Evolutionary conservation across 2,888 invertebrate genomes (phyloP).

Genomic region (Axea sp.): DNA sequence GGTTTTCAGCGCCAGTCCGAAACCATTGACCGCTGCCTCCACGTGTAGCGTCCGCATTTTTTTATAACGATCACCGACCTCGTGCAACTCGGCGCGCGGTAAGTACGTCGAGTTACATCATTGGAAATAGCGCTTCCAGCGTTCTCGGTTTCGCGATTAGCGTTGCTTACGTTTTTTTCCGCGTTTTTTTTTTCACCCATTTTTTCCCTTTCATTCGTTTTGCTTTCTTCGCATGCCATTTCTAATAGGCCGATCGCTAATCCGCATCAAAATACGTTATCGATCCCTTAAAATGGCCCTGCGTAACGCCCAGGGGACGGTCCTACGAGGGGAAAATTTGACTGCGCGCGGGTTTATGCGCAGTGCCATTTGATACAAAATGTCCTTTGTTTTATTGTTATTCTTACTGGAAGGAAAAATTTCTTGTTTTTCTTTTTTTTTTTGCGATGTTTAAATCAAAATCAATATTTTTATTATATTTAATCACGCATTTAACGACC

Average conservation of each 20-base stretch:
- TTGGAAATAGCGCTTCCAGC: constrained; percentile 66
- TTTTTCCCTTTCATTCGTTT: no score
- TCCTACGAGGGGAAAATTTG: constrained; percentile 67
- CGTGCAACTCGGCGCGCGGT: constrained; percentile 83
- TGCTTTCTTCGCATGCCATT: background rate
- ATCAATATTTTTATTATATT: no score
- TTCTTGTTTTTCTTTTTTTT: no score
- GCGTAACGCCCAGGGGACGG: constrained; percentile 64
- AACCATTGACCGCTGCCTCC: constrained; percentile 76
- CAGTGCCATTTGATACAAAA: constrained; percentile 12
- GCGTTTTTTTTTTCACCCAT: no score
- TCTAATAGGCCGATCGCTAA: constrained; percentile 19
- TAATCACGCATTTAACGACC: no score
- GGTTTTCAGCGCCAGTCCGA: constrained; percentile 67
- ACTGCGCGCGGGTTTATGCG: constrained; percentile 68
- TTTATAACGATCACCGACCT: constrained; percentile 83
- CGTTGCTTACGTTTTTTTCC: constrained; percentile 9
- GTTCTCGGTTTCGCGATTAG: constrained; percentile 39
- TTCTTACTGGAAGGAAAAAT: no score
- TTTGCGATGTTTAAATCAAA: no score
- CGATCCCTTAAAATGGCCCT: constrained; percentile 69
- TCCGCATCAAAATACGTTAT: constrained; percentile 66
- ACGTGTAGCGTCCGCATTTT: constrained; percentile 79
- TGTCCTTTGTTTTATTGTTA: background rate
- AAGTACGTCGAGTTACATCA: constrained; percentile 80